phyloP scores from a whole-genome alignment of 2,113 vertebrate species.

The Spheniscus mendiculus region DNA sequence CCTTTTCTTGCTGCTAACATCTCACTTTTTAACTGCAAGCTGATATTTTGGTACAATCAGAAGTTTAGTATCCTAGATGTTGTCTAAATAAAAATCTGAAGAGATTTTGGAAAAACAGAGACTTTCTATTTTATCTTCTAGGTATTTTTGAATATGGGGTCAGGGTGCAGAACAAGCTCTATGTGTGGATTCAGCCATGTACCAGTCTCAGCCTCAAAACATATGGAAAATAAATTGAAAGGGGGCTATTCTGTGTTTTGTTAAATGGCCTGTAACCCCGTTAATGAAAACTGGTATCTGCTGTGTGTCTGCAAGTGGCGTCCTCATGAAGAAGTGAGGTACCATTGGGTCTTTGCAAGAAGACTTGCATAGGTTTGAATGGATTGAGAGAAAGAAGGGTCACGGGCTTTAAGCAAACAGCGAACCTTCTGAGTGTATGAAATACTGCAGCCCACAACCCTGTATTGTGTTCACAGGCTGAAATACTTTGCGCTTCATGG shows the following conservation, averaged over 20 bases:
- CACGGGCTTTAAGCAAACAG: background rate
- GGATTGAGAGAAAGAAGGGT: background rate
- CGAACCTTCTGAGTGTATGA: background rate
- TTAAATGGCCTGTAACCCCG: background rate
- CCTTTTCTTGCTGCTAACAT: background rate
- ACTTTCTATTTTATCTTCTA: background rate
- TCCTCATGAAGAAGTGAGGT: background rate
- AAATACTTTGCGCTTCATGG: background rate
- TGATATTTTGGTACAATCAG: background rate
- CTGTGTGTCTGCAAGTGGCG: background rate
- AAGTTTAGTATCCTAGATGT: background rate
- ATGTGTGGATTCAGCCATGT: background rate
- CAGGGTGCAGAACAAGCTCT: background rate
- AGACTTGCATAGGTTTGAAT: background rate
- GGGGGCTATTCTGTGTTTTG: background rate
- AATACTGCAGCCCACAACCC: rapidly evolving
- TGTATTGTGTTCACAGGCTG: background rate
- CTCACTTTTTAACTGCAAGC: background rate
- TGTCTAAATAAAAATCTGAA: background rate
- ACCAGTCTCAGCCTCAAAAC: background rate
- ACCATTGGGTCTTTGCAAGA: background rate
- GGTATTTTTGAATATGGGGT: background rate
- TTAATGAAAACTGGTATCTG: background rate
- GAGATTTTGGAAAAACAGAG: background rate
- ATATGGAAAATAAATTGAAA: background rate